A percentile compares a stretch with the other conserved stretches of the same genome.
These are phyloP conservation scores for Orycteropus afer DNA, from an alignment of 2,113 vertebrate genomes.

Conservation along the genomic window DNA sequence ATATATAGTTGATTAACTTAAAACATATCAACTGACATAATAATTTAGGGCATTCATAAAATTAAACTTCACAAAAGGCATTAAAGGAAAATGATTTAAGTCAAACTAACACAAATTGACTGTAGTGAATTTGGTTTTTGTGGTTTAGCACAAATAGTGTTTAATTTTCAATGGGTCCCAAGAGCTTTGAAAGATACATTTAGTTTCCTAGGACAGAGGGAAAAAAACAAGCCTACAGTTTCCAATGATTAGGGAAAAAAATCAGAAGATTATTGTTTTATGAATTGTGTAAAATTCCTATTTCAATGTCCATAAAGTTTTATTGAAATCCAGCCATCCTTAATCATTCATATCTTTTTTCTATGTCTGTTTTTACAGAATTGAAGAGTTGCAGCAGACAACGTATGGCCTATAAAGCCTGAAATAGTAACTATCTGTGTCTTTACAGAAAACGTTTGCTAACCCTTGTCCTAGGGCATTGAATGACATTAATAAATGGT, in stretches of 20 bases:
- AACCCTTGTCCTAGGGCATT: not conserved
- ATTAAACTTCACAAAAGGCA: constrained; percentile 24
- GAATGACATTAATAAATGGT: not conserved
- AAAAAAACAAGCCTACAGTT: not conserved
- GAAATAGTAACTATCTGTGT: not conserved
- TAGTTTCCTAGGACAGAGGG: not conserved
- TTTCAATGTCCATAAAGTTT: not conserved
- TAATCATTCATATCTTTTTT: not conserved
- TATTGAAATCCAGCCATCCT: not conserved
- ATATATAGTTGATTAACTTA: not conserved
- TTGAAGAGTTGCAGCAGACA: not conserved
- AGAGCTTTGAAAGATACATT: not conserved
- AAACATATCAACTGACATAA: not conserved
- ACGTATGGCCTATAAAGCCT: not conserved
- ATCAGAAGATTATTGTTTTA: not conserved
- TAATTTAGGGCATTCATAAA: not conserved
- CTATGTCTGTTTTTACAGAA: not conserved
- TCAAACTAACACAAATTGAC: not conserved
- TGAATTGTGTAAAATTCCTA: not conserved
- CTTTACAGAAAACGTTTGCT: not conserved
- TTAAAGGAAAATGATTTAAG: not conserved
- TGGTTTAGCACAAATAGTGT: too few relatives aligned
- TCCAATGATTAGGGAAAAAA: not conserved
- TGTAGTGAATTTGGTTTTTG: too few relatives aligned
- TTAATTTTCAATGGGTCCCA: not conserved